These are phyloP conservation scores for Camponotus vicinus DNA, from an alignment of 1,140 invertebrate genomes.

Conservation along the genomic window DNA sequence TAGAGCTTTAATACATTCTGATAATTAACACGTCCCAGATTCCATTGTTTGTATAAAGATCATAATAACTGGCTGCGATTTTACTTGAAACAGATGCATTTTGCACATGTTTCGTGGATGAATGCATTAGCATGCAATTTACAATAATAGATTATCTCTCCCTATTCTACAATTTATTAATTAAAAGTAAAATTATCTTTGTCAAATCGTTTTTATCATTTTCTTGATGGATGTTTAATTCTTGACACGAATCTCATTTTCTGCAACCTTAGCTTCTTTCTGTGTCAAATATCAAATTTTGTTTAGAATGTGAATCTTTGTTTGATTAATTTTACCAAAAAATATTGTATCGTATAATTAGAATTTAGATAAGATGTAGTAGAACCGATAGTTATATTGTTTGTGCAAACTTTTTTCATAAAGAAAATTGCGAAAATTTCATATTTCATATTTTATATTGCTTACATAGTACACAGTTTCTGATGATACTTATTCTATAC, in stretches of 20 bases:
- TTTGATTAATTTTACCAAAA: not conserved
- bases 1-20: no score
- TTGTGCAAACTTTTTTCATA: not conserved
- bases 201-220: not conserved
- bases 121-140: conserved; percentile 1
- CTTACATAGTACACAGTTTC: not conserved
- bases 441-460: not conserved
- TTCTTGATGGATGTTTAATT: not conserved
- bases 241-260: not conserved
- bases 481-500: not conserved
- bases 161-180: conserved; percentile 13
- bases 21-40: not conserved
- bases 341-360: not conserved
- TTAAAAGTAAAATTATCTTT: not conserved
- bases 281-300: not conserved
- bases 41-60: not conserved
- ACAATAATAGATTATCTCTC: not conserved
- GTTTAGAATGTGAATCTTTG: not conserved
- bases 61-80: conserved; percentile 8
- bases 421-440: not conserved
- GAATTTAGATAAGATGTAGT: not conserved
- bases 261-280: not conserved
- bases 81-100: conserved; percentile 25
- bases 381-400: not conserved
- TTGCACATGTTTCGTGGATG: not conserved